Evolutionary conservation across 2,113 vertebrate genomes (phyloP).

Genomic region (Solenodon paradoxus): DNA sequence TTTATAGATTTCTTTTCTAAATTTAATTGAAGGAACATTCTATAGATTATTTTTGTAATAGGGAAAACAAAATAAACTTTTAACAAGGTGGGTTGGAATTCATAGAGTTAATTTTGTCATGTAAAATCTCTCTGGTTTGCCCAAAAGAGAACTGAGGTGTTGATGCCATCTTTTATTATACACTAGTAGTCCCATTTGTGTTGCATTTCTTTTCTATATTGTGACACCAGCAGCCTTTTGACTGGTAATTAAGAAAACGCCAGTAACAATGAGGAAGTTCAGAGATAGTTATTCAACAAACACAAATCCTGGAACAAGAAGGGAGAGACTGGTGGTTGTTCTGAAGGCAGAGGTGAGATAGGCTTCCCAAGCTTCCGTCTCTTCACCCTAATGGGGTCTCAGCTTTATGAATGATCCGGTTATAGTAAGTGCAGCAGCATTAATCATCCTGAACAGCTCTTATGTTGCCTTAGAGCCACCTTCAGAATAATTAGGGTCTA

Average conservation of each 20-base stretch:
- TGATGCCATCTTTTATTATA: not conserved
- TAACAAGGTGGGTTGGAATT: not conserved
- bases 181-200: not conserved
- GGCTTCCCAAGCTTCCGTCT: not conserved
- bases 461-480: not conserved
- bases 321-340: not conserved
- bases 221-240: not conserved
- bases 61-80: conserved; percentile 15
- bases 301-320: not conserved
- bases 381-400: not conserved
- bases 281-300: not conserved
- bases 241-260: not conserved
- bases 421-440: not conserved
- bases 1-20: no score
- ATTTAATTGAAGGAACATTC: no score
- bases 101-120: not conserved
- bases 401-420: not conserved
- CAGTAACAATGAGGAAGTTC: not conserved
- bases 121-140: not conserved
- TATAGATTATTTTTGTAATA: conserved; percentile 9
- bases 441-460: not conserved
- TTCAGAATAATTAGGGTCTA: not conserved
- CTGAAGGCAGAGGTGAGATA: not conserved
- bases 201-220: not conserved
- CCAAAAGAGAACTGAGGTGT: not conserved